Evolutionary conservation across 2,797 vertebrate genomes (phyloP).

Genomic region (Arrhamphus sclerolepis): DNA sequence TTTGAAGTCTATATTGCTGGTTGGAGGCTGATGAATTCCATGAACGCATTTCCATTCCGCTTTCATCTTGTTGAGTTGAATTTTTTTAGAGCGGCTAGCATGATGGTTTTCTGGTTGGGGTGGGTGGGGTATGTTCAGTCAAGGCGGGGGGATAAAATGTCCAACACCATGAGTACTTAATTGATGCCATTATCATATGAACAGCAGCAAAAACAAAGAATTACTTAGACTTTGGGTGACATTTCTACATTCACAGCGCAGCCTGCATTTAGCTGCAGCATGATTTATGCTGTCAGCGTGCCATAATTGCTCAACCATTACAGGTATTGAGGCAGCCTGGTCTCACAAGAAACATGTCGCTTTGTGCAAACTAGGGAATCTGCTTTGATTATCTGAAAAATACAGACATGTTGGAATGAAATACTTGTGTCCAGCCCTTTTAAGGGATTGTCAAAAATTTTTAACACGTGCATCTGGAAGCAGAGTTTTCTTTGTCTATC

Average conservation of each 20-base stretch:
- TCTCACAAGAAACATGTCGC: slow-evolving; percentile 52
- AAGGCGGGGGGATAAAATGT: slow-evolving; percentile 46
- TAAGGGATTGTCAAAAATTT: slow-evolving; percentile 29
- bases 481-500: slow-evolving; percentile 24
- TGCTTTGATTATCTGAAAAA: slow-evolving; percentile 61
- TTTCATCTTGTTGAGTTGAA: slow-evolving; percentile 72
- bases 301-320: slow-evolving; percentile 66
- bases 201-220: slow-evolving; percentile 64
- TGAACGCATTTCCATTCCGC: slow-evolving; percentile 66
- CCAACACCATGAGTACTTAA: slow-evolving; percentile 57
- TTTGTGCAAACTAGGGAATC: slow-evolving; percentile 44
- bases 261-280: slow-evolving; percentile 43
- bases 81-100: slow-evolving; percentile 52
- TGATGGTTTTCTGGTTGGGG: slow-evolving; percentile 36
- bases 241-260: slow-evolving; percentile 49
- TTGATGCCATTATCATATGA: slow-evolving; percentile 68
- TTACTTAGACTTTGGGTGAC: slow-evolving; percentile 54
- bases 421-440: slow-evolving; percentile 44
- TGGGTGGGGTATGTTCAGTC: slow-evolving; percentile 16
- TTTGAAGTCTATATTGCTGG: slow-evolving; percentile 66
- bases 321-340: slow-evolving; percentile 48
- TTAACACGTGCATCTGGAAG: slow-evolving; percentile 15
- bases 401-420: slow-evolving; percentile 41
- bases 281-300: slow-evolving; percentile 67
- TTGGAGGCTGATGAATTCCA: slow-evolving; percentile 65